These are phyloP conservation scores for Theretra japonica DNA, from an alignment of 2,888 invertebrate species.

Conservation along the genomic window DNA sequence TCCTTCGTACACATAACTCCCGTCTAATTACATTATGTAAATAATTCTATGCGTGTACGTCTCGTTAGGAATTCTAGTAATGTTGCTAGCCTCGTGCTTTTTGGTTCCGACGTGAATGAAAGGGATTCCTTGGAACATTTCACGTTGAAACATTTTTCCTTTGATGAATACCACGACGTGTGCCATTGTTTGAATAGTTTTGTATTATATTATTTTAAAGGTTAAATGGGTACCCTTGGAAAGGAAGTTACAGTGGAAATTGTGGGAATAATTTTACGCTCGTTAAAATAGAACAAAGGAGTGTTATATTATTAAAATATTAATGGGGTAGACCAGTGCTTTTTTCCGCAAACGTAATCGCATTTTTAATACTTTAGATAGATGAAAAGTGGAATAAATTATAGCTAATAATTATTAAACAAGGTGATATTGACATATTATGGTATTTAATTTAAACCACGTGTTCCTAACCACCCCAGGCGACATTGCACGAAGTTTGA, in stretches of 20 bases:
- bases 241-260: not conserved
- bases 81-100: conserved; percentile 41
- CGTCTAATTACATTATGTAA: conserved; percentile 35
- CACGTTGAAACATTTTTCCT: conserved; percentile 43
- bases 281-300: not conserved
- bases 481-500: too few species aligned
- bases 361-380: too few species aligned
- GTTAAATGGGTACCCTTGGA: not conserved
- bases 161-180: conserved; percentile 39
- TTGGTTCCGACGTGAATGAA: conserved; percentile 35
- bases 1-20: not conserved
- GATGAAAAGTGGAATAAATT: too few species aligned
- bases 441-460: too few species aligned
- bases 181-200: conserved; percentile 34
- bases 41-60: conserved; percentile 43
- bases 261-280: not conserved
- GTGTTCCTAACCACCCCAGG: too few species aligned
- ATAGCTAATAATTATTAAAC: too few species aligned
- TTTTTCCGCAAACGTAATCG: too few species aligned
- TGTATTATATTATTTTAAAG: conserved; percentile 31
- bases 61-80: conserved; percentile 42
- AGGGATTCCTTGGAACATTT: conserved; percentile 41
- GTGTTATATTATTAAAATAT: not conserved
- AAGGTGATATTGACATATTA: too few species aligned
- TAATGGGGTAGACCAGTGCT: not conserved